Evolutionary conservation across 2,113 vertebrate species (phyloP), one percentile per base, ranked within the genome.

Genomic region (Phodopus roborovskii): DNA sequence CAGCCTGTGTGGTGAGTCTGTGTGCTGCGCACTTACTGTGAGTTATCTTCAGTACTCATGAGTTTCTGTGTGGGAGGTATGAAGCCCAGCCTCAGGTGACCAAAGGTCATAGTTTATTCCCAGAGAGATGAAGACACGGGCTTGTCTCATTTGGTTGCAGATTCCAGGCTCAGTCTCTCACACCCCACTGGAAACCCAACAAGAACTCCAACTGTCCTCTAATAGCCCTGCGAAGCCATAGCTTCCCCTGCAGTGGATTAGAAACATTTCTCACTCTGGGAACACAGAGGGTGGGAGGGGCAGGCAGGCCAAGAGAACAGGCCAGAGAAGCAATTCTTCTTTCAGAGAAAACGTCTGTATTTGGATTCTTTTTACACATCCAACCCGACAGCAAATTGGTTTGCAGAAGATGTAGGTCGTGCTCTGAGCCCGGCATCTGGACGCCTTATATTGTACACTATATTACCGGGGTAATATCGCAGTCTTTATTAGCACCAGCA

Each of bases 371-470:
- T 64, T n/a, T 97, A 96, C 97, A 98, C 94, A 97, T 96, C 97
- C 94, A 98, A 97, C 97, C 96, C 97, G 95, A 97, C 98, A 98
- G 97, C 98, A 98, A 98, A 99, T 98, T 98, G 98, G 97, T 98
- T 98, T 98, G 97, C 86, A 88, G 98, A 98, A 97, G 98, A 98
- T 98, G 97, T 97, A 98, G 98, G 98, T 98, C 96, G 96, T 95
- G 97, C 98, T 98, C 94, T 85, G 97, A 97, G 96, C 98, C 88
- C 81, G 73, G 97, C 97, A 96, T 98, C 98, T 97, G 97, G 98
- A 95, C 88, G 88, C 77, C 97, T 98, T 79, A 96, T 95, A 96
- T 96, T 98, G 97, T 98, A 92, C 97, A 97, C 98, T 98, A 5
- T 96, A 95, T 98, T 97, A 97, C 94, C 0, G 0, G 97, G 97